A percentile compares a stretch with the other conserved stretches of the same genome.
These are phyloP conservation scores for Mesorhabditis sp. DNA, from an alignment of 2,888 invertebrate genomes.

Conservation along the genomic window DNA sequence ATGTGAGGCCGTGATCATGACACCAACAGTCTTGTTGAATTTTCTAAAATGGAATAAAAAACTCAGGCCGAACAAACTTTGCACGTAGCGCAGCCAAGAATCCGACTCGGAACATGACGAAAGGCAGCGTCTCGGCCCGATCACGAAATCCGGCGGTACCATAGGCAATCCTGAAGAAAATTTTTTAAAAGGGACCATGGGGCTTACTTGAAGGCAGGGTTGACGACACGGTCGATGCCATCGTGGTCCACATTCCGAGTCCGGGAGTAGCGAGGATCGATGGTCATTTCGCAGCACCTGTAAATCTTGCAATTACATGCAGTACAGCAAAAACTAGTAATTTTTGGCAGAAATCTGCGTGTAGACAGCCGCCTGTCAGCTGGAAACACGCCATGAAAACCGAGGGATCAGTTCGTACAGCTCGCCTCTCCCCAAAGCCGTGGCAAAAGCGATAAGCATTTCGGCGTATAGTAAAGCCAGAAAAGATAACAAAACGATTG, in stretches of 20 bases:
- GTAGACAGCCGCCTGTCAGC: too few species aligned
- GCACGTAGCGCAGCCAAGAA: constrained; percentile 84
- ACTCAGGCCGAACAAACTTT: background rate
- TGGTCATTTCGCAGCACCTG: background rate
- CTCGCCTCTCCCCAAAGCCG: too few species aligned
- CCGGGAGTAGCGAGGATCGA: background rate
- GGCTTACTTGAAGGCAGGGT: background rate
- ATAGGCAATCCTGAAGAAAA: constrained; percentile 18
- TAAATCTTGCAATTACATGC: background rate
- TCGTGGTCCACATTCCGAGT: background rate
- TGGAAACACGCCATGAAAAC: too few species aligned
- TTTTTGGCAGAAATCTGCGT: too few species aligned
- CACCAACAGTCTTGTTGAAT: constrained; percentile 70
- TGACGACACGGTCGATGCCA: background rate
- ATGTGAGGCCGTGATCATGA: constrained; percentile 99
- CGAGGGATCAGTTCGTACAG: too few species aligned
- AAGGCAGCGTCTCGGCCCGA: constrained; percentile 68
- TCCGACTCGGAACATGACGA: constrained; percentile 91
- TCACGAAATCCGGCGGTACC: constrained; percentile 52
- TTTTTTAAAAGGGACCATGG: background rate
- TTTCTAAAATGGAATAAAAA: constrained; percentile 26
- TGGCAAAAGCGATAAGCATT: too few species aligned
- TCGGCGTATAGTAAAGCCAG: too few species aligned
- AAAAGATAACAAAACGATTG: too few species aligned
- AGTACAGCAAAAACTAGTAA: too few species aligned